These are phyloP conservation scores for Anoplopoma fimbria DNA, from an alignment of 2,113 vertebrate species.

Conservation along the genomic window DNA sequence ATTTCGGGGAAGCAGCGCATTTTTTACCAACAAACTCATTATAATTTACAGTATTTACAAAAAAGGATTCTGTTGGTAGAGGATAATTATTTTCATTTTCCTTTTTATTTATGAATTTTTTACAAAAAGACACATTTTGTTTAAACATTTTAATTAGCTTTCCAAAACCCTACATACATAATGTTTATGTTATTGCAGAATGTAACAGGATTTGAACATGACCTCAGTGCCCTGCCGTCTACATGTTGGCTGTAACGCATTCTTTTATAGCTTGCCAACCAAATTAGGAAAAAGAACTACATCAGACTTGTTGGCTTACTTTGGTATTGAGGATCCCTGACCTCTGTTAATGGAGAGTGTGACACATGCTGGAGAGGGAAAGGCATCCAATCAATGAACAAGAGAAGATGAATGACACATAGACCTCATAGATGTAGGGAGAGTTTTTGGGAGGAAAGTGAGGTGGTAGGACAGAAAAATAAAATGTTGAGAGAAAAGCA, in stretches of 20 bases:
- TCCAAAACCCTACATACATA: background rate
- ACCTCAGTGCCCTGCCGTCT: background rate
- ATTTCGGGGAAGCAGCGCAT: no score
- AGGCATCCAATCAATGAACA: slow-evolving; percentile 22
- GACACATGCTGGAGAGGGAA: slow-evolving; percentile 17
- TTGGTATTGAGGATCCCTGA: slow-evolving; percentile 21
- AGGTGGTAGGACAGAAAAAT: slow-evolving; percentile 20
- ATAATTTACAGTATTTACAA: background rate
- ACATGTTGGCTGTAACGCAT: background rate
- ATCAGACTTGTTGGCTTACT: background rate
- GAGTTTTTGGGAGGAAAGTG: slow-evolving; percentile 41
- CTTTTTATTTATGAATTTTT: background rate
- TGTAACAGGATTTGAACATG: background rate
- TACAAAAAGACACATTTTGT: background rate
- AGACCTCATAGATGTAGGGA: slow-evolving; percentile 22
- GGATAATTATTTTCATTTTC: background rate
- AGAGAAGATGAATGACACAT: slow-evolving; percentile 41
- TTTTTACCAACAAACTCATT: background rate
- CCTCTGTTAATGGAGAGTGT: slow-evolving; percentile 6
- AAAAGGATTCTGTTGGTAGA: background rate
- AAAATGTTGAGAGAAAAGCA: slow-evolving; percentile 38
- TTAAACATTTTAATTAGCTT: background rate
- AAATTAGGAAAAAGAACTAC: background rate
- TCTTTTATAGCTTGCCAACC: background rate
- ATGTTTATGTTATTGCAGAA: background rate